Percentiles rank a stretch among this genome's conserved stretches.
phyloP scores from a whole-genome alignment of 2,797 vertebrate genomes.

The Myotis vivesi region DNA sequence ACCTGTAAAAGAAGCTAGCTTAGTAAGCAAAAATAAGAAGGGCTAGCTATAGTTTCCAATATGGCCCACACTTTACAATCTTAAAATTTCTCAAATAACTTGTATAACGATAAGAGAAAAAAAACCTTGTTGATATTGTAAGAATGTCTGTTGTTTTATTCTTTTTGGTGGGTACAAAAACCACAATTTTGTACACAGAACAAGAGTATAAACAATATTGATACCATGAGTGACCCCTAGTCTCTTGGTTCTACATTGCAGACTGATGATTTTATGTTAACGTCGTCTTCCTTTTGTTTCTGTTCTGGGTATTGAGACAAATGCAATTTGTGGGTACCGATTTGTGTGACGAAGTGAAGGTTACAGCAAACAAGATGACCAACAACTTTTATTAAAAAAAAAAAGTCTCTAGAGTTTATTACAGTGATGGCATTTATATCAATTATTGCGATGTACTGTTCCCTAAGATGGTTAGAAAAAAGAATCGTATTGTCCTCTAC shows the following conservation, averaged over 20 bases:
- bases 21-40: conserved; percentile 46
- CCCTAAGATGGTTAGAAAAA: conserved; percentile 99
- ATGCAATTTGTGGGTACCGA: conserved; percentile 86
- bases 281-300: conserved; percentile 86
- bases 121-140: conserved; percentile 85
- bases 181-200: conserved; percentile 88
- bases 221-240: conserved; percentile 85
- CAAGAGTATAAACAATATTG: conserved; percentile 88
- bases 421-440: conserved; percentile 96
- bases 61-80: conserved; percentile 16
- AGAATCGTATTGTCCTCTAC: conserved; percentile 95
- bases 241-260: conserved; percentile 85
- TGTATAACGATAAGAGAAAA: conserved; percentile 80
- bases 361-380: conserved; percentile 90
- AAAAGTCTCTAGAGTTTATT: conserved; percentile 90
- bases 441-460: conserved; percentile 99
- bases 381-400: conserved; percentile 88
- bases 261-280: conserved; percentile 86
- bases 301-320: conserved; percentile 88
- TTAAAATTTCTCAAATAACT: conserved; percentile 67
- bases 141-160: conserved; percentile 90
- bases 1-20: conserved; percentile 30
- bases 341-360: conserved; percentile 88
- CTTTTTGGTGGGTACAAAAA: conserved; percentile 89
- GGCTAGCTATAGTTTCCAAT: conserved; percentile 43